phyloP scores from a whole-genome alignment of 1,140 invertebrate genomes.

The Cecropterus lyciades region DNA sequence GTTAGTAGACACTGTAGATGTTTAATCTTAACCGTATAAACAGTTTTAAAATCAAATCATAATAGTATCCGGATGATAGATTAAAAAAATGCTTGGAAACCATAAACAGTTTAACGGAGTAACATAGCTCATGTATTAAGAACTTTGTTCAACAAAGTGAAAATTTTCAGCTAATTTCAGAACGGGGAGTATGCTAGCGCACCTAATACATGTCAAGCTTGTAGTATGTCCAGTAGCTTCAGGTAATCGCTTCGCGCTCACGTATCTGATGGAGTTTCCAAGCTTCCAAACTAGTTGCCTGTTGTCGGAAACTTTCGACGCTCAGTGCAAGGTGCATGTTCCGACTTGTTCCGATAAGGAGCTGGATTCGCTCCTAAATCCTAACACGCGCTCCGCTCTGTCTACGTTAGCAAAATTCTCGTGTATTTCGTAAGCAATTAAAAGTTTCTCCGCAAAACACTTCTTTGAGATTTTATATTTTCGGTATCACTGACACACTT shows the following conservation, averaged over 20 bases:
- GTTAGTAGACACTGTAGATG: no score
- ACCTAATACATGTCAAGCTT: constrained; percentile 55
- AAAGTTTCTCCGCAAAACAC: constrained; percentile 52
- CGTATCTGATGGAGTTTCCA: constrained; percentile 80
- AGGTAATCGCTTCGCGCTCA: constrained; percentile 76
- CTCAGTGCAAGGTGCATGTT: constrained; percentile 74
- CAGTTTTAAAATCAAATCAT: no score
- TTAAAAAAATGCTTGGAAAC: no score
- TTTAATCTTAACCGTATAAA: no score
- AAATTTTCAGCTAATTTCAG: constrained; percentile 39
- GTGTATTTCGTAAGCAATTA: constrained; percentile 57
- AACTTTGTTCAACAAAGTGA: constrained; percentile 16
- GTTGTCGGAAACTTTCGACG: constrained; percentile 74
- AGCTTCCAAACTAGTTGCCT: constrained; percentile 81
- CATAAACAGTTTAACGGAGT: no score
- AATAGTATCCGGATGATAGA: no score
- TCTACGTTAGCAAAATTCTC: constrained; percentile 53
- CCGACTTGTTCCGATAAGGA: constrained; percentile 74
- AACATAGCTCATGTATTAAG: no score
- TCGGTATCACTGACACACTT: constrained; percentile 25
- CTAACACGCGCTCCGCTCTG: constrained; percentile 58
- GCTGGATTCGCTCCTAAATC: constrained; percentile 69
- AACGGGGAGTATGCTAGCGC: constrained; percentile 33
- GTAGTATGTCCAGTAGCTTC: constrained; percentile 51
- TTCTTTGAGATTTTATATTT: constrained; percentile 36